phyloP scores from a whole-genome alignment of 2,888 invertebrate species.

The Cantharis rufa region DNA sequence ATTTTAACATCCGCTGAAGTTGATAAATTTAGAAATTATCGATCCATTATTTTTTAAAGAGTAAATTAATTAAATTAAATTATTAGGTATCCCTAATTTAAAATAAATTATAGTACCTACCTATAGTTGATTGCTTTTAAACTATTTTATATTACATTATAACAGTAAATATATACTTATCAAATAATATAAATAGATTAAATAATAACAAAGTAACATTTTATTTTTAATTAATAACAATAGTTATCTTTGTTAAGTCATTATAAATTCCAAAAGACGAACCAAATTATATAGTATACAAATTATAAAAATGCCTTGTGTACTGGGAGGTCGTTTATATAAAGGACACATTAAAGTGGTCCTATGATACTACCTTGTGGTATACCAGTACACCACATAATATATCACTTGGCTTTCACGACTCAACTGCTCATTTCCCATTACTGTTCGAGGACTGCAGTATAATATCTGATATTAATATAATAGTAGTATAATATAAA shows the following conservation, averaged over 20 bases:
- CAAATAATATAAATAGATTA: not conserved
- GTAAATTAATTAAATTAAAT: not conserved
- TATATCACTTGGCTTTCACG: not conserved
- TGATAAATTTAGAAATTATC: not conserved
- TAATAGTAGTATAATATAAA: too few relatives aligned
- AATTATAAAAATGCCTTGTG: too few relatives aligned
- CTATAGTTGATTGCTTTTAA: not conserved
- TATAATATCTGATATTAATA: too few relatives aligned
- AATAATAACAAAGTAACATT: not conserved
- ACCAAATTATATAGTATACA: not conserved
- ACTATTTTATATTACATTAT: not conserved
- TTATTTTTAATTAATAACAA: too few relatives aligned
- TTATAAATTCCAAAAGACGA: too few relatives aligned
- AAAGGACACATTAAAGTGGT: not conserved
- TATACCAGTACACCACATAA: not conserved
- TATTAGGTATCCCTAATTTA: not conserved
- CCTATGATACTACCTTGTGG: not conserved
- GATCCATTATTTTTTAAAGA: not conserved
- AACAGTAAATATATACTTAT: not conserved
- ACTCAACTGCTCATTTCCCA: too few relatives aligned
- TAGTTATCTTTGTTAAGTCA: too few relatives aligned
- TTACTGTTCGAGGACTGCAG: too few relatives aligned
- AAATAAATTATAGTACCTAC: not conserved
- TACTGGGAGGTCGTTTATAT: not conserved
- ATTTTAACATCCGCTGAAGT: too few relatives aligned